Evolutionary conservation across 2,797 vertebrate species (phyloP), one percentile per base, ranked within the genome.

Genomic region (Schizopygopsis malacanthus): DNA sequence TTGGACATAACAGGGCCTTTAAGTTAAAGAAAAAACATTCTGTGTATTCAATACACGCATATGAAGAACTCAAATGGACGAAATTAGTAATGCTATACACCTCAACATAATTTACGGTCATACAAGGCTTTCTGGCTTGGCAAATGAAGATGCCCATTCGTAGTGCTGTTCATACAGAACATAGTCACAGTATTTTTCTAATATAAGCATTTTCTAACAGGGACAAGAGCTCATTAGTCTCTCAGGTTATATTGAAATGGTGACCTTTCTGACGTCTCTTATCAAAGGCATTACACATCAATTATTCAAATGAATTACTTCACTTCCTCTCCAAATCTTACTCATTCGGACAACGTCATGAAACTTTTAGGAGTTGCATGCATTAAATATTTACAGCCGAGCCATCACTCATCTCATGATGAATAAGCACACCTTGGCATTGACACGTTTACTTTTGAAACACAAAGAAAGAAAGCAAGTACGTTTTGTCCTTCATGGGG

Each of bases 321-420:
- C 85, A 90, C 91, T 92, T 89, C 85, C 83, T 87, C 90, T 94
- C 93, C 91, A 94, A 94, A 95, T 93, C 93, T 92, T 92, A 93
- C 94, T 94, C 94, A 93, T 94, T 95, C 82, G 52, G 95, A 96
- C 95, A 95, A 94, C 93, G 93, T 95, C 94, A 95, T 96, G 91
- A 96, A 96, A 95, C 77, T 94, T 96, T 92, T 92, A 95, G 50
- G 91, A 85, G 94, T 92, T 89, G 84, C 91, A 87, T 16, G 79
- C 92, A 93, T 95, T 41, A 95, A 95, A 94, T 91, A 95, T 95
- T 90, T 86, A 95, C 91, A 81, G 33, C 28, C 76, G 90, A 90
- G 91, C 92, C 93, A 94, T 94, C 94, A 91, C 79, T 91, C 88
- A 80, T 89, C 94, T 88, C 91, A 95, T 94, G 92, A 95, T 95